Conservation (phyloP, 2,888 invertebrate genomes). For the Oxytorus armatus region DNA sequence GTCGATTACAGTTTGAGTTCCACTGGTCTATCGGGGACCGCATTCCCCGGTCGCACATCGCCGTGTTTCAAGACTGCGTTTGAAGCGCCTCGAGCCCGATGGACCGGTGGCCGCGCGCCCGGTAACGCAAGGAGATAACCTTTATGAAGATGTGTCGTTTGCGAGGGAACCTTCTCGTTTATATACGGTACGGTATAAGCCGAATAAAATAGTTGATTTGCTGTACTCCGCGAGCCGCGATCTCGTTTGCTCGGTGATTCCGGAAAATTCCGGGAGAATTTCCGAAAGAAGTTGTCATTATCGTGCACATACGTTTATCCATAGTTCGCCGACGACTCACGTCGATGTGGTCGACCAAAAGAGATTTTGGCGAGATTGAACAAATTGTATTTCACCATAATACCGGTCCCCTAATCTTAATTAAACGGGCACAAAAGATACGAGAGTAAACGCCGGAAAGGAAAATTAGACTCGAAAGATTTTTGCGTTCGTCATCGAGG, state of each 20-base stretch:
- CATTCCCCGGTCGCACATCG: constrained; percentile 75
- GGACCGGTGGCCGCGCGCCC: constrained; percentile 61
- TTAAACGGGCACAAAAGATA: too few species aligned
- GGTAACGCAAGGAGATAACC: constrained; percentile 79
- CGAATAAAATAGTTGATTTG: constrained; percentile 82
- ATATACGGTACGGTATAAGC: constrained; percentile 68
- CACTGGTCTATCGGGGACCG: constrained; percentile 79
- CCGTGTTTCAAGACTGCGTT: constrained; percentile 81
- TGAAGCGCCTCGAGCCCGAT: constrained; percentile 76
- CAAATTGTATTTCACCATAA: too few species aligned
- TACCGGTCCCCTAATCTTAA: too few species aligned
- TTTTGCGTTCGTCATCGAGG: too few species aligned
- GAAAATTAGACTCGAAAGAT: too few species aligned
- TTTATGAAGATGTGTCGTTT: constrained; percentile 81
- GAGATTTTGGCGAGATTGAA: too few species aligned
- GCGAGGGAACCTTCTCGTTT: constrained; percentile 67
- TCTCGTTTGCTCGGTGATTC: constrained; percentile 26
- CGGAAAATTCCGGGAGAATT: too few species aligned
- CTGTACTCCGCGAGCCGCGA: constrained; percentile 68
- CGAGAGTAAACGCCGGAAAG: too few species aligned
- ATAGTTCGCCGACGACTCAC: too few species aligned
- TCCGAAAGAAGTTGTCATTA: too few species aligned
- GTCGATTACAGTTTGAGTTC: constrained; percentile 75
- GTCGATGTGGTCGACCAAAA: too few species aligned
- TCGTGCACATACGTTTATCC: too few species aligned